phyloP scores from a whole-genome alignment of 2,888 invertebrate species.

The Gortyna flavago region DNA sequence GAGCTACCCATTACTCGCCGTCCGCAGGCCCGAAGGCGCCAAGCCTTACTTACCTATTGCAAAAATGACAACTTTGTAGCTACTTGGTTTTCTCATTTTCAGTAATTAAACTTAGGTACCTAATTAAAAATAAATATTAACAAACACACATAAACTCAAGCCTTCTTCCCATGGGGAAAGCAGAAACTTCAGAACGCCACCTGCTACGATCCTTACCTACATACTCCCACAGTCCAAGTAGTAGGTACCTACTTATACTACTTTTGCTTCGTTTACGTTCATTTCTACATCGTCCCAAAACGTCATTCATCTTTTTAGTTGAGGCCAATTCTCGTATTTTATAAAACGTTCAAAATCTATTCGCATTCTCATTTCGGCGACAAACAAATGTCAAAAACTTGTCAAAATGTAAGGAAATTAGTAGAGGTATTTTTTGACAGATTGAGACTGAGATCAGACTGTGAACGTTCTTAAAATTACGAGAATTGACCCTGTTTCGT shows the following conservation, averaged over 20 bases:
- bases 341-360: too few species aligned
- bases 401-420: too few species aligned
- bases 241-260: neutral
- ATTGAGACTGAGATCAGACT: too few species aligned
- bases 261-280: neutral
- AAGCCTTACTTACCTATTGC: neutral
- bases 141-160: neutral
- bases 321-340: too few species aligned
- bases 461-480: too few species aligned
- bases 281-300: neutral
- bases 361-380: too few species aligned
- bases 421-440: too few species aligned
- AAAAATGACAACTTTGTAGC: neutral
- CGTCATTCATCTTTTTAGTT: neutral
- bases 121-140: neutral
- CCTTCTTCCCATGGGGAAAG: neutral
- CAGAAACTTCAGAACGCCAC: neutral
- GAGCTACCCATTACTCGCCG: too few species aligned
- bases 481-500: too few species aligned
- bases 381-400: too few species aligned
- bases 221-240: neutral
- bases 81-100: neutral
- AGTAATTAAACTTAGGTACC: neutral
- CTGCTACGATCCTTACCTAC: neutral
- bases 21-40: too few species aligned